A percentile compares a stretch with the other conserved stretches of the same genome.
Evolutionary conservation across 2,797 vertebrate genomes (phyloP).

Genomic region (Diceros bicornis): DNA sequence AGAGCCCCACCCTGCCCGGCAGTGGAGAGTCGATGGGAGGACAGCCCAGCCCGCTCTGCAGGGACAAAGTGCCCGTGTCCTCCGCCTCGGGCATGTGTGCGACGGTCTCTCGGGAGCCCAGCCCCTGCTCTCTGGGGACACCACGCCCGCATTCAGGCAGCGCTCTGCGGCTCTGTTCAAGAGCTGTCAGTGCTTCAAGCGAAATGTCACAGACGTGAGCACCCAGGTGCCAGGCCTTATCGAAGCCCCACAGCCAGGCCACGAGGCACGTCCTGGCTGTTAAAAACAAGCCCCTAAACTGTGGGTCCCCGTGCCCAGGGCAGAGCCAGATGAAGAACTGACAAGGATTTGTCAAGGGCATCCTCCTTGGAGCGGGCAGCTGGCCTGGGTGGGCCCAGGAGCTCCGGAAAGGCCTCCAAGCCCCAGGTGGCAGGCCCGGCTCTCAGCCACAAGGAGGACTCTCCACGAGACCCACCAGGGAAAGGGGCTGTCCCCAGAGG

Average conservation of each 20-base stretch:
- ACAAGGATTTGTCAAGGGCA: fast-evolving
- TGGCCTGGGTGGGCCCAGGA: not conserved
- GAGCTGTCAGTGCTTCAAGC: fast-evolving
- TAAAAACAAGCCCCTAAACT: too few species aligned
- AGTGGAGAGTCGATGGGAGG: not conserved
- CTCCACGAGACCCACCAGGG: not conserved
- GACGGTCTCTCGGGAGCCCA: not conserved
- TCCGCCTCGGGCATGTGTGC: fast-evolving
- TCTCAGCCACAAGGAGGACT: not conserved
- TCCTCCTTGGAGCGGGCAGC: fast-evolving
- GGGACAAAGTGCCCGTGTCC: not conserved
- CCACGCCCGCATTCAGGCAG: not conserved
- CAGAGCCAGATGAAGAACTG: not conserved
- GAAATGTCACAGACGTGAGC: not conserved
- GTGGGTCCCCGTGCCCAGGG: not conserved
- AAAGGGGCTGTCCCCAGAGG: not conserved
- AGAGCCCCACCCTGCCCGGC: not conserved
- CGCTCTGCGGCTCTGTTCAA: not conserved
- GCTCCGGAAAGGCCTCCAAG: not conserved
- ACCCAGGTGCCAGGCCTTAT: not conserved
- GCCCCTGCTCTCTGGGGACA: too few species aligned
- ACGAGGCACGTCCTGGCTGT: fast-evolving
- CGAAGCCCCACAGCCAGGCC: not conserved
- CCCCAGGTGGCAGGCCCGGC: not conserved
- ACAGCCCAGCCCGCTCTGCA: not conserved